phyloP scores from a whole-genome alignment of 2,888 invertebrate species.

The Ormia ochracea region DNA sequence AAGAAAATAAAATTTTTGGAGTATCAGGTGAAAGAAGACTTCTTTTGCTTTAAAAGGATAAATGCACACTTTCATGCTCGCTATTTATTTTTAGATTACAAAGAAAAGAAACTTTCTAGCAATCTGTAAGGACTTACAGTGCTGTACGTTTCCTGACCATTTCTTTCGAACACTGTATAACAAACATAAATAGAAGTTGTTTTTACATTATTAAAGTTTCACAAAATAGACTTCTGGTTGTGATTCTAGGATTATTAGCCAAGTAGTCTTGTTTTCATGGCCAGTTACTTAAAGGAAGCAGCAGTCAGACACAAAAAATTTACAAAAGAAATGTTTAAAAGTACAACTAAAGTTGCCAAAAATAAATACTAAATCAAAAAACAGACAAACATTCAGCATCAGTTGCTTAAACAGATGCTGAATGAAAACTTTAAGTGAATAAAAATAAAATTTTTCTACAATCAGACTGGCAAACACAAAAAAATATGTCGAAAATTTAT shows the following conservation, averaged over 20 bases:
- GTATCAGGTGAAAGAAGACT: background rate
- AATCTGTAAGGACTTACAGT: no score
- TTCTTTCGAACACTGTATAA: no score
- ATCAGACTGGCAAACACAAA: slow-evolving; percentile 2
- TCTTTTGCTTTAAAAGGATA: background rate
- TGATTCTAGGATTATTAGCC: no score
- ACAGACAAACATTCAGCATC: background rate
- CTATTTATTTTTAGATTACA: no score
- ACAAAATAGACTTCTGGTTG: no score
- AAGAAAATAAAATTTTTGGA: background rate
- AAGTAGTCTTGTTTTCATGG: no score
- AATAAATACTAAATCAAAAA: background rate
- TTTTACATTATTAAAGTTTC: no score
- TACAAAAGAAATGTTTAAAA: background rate
- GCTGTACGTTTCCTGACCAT: no score
- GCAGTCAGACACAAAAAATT: background rate
- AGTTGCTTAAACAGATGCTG: background rate
- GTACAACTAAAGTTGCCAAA: background rate
- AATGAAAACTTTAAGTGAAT: background rate
- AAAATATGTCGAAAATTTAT: background rate
- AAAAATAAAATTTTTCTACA: background rate
- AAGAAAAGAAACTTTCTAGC: no score
- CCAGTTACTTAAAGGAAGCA: background rate
- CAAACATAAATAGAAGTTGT: no score
- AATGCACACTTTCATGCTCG: background rate